These are phyloP conservation scores for Oscheius sp. DNA, from an alignment of 1,140 invertebrate genomes.

Conservation along the genomic window DNA sequence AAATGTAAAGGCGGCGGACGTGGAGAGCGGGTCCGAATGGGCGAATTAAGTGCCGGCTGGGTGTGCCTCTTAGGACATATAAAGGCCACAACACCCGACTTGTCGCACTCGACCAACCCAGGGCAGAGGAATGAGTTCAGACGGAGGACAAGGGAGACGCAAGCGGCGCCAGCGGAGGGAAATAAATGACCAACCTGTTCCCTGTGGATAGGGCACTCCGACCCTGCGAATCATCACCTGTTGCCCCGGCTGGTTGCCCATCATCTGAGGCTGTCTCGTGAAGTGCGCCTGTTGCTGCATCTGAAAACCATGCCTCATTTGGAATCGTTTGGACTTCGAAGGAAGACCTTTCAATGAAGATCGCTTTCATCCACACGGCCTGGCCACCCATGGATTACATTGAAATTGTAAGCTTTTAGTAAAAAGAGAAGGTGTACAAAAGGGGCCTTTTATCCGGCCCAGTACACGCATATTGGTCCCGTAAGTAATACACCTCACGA, in stretches of 20 bases:
- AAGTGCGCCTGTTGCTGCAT: neutral
- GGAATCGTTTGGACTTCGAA: too few relatives aligned
- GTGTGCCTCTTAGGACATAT: neutral
- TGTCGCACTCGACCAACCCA: neutral
- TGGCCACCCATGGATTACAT: too few relatives aligned
- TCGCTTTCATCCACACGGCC: too few relatives aligned
- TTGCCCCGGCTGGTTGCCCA: constrained; percentile 25
- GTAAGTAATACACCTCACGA: too few relatives aligned
- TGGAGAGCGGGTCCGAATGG: too few relatives aligned
- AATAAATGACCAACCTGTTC: neutral
- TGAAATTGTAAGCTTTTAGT: neutral
- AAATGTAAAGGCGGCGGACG: too few relatives aligned
- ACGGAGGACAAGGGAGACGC: neutral
- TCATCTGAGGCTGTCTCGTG: constrained; percentile 9
- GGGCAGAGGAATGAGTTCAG: neutral
- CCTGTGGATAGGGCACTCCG: constrained; percentile 20
- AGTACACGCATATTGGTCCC: too few relatives aligned
- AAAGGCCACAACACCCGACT: neutral
- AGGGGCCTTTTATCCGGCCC: too few relatives aligned
- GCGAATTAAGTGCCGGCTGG: neutral
- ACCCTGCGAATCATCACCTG: neutral
- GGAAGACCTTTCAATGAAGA: too few relatives aligned
- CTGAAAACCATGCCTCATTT: too few relatives aligned
- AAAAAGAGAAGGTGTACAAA: too few relatives aligned
- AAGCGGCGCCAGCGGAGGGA: too few relatives aligned